Conservation (phyloP, 1,140 invertebrate genomes). For the Drosophila mojavensis region DNA sequence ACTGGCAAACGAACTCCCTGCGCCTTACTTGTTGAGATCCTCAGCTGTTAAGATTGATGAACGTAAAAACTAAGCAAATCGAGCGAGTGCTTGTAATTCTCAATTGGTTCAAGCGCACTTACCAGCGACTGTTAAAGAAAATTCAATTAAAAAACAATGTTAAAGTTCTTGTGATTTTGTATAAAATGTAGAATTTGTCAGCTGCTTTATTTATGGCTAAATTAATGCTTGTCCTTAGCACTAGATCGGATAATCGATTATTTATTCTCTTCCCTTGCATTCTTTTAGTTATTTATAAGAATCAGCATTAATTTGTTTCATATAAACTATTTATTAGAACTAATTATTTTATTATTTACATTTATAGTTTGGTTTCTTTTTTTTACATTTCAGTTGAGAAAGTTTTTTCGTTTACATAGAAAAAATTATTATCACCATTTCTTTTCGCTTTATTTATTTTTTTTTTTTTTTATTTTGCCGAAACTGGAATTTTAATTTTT, state of each 20-base stretch:
- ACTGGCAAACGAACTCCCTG: no score
- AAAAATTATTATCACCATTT: conserved; percentile 57
- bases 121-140: conserved; percentile 1
- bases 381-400: conserved; percentile 57
- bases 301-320: conserved; percentile 42
- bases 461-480: conserved; percentile 40
- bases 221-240: conserved; percentile 34
- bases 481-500: conserved; percentile 65
- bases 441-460: conserved; percentile 18
- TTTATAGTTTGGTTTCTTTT: conserved; percentile 11
- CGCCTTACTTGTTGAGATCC: no score
- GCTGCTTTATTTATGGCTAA: conserved; percentile 58
- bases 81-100: conserved; percentile 33
- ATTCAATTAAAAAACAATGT: background rate
- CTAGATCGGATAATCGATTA: conserved; percentile 32
- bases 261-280: conserved; percentile 42
- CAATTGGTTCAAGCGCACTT: conserved; percentile 22
- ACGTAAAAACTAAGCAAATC: background rate
- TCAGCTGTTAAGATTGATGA: conserved; percentile 15
- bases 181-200: conserved; percentile 80
- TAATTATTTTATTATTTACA: conserved; percentile 29
- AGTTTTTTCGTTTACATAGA: conserved; percentile 38
- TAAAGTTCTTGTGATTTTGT: conserved; percentile 39
- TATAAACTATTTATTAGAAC: conserved; percentile 18
- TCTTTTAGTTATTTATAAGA: conserved; percentile 45